These are phyloP conservation scores for Ophion ellenae DNA, from an alignment of 2,888 invertebrate genomes.

Conservation along the genomic window DNA sequence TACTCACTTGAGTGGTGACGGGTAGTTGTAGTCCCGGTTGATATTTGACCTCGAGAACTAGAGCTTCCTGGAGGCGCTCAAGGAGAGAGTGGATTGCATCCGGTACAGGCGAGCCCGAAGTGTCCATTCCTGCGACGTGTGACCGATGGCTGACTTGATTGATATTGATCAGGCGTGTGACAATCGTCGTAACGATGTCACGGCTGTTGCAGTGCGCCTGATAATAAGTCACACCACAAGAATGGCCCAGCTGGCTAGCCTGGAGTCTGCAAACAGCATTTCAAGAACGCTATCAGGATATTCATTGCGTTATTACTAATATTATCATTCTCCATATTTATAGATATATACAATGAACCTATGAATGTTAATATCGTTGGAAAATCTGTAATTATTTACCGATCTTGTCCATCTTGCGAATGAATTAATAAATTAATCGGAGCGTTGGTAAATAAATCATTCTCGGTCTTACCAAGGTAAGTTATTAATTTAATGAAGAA, in stretches of 20 bases:
- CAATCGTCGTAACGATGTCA: conserved; percentile 68
- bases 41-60: conserved; percentile 89
- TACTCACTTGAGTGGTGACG: conserved; percentile 86
- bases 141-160: conserved; percentile 70
- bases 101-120: conserved; percentile 83
- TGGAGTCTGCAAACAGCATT: conserved; percentile 78
- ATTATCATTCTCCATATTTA: not conserved
- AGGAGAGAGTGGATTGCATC: conserved; percentile 82
- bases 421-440: not conserved
- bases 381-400: not conserved
- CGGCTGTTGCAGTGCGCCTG: conserved; percentile 75
- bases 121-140: conserved; percentile 83
- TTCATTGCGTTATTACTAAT: too few relatives aligned
- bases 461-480: not conserved
- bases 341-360: not conserved
- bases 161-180: conserved; percentile 62
- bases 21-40: conserved; percentile 89
- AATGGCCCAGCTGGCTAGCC: conserved; percentile 83
- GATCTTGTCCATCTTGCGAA: not conserved
- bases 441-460: not conserved
- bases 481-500: not conserved
- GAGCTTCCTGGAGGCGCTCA: conserved; percentile 87
- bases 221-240: conserved; percentile 81
- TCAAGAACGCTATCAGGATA: conserved; percentile 13
- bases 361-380: not conserved